phyloP scores from a whole-genome alignment of 2,888 invertebrate species.

The Branchellion lobata region DNA sequence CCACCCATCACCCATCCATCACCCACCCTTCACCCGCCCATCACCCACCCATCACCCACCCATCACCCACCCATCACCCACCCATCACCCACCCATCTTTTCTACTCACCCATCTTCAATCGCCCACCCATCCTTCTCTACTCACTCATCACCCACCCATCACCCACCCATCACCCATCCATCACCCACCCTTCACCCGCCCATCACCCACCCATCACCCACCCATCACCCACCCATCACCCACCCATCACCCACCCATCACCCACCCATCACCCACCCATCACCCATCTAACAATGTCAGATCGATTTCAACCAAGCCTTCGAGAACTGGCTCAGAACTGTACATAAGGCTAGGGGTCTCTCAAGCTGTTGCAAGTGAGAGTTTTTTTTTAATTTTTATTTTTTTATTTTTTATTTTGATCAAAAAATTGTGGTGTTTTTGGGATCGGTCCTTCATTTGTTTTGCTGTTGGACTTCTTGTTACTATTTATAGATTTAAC shows the following conservation, averaged over 20 bases:
- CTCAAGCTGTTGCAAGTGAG: conserved; percentile 45
- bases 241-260: background rate
- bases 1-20: too few species aligned
- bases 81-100: too few species aligned
- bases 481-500: background rate
- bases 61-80: too few species aligned
- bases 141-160: too few species aligned
- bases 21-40: too few species aligned
- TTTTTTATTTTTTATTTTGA: background rate
- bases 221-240: background rate
- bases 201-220: background rate
- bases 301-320: conserved; percentile 52
- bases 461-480: background rate
- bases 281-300: conserved; percentile 11
- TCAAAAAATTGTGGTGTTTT: background rate
- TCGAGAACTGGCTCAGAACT: conserved; percentile 51
- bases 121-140: too few species aligned
- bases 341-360: conserved; percentile 50
- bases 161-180: too few species aligned
- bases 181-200: background rate
- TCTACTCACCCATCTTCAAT: too few species aligned
- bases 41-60: too few species aligned
- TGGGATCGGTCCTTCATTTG: background rate
- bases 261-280: background rate
- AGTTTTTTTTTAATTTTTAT: background rate